Evolutionary conservation across 2,797 vertebrate species (phyloP).

Genomic region (Girardinus metallicus): DNA sequence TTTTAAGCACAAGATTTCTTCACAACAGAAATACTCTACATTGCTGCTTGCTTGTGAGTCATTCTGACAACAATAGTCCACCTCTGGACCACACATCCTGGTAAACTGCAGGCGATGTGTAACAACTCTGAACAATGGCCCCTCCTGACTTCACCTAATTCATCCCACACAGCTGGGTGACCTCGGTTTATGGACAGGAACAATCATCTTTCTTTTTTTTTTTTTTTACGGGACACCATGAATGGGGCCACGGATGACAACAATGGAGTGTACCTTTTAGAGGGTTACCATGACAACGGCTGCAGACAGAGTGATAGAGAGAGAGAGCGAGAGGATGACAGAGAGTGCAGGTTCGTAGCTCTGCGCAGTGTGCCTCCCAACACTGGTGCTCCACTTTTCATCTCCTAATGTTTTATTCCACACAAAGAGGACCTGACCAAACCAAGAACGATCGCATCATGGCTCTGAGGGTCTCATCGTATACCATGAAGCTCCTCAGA

Average conservation of each 20-base stretch:
- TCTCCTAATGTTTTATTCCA: conserved; percentile 14
- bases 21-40: conserved; percentile 1
- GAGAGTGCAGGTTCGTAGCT: conserved; percentile 58
- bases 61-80: conserved; percentile 51
- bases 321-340: conserved; percentile 35
- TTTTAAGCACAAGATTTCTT: conserved; percentile 22
- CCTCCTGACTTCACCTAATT: conserved; percentile 29
- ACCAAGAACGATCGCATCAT: background rate
- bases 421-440: conserved; percentile 2
- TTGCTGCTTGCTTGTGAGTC: conserved; percentile 53
- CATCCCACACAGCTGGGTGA: conserved; percentile 38
- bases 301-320: conserved; percentile 72
- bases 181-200: conserved; percentile 39
- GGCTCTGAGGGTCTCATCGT: background rate
- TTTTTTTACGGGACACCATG: conserved; percentile 55
- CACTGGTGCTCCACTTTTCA: conserved; percentile 62
- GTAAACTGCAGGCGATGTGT: conserved; percentile 45
- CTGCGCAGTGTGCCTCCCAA: conserved; percentile 73
- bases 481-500: conserved; percentile 17
- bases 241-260: conserved; percentile 79
- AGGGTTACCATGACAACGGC: conserved; percentile 77
- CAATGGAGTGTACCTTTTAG: conserved; percentile 80
- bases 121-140: conserved; percentile 10
- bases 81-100: conserved; percentile 34
- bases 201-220: conserved; percentile 49